These are phyloP conservation scores for Mamestra brassicae DNA, from an alignment of 2,888 invertebrate genomes.

Conservation along the genomic window DNA sequence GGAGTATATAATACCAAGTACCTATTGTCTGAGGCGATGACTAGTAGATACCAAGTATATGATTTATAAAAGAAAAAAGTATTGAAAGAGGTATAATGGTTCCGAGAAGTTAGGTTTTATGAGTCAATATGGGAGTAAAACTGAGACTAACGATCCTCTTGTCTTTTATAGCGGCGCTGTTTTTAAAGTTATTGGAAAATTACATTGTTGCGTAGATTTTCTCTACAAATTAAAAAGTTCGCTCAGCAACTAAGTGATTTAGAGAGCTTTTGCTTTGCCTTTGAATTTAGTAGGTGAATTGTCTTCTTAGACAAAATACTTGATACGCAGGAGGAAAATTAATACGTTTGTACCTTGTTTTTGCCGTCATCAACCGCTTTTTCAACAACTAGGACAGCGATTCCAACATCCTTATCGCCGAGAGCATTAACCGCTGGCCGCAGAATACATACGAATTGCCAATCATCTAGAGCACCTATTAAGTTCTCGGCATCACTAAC, in stretches of 20 bases:
- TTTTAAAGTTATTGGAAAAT: constrained; percentile 52
- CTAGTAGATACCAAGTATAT: constrained; percentile 66
- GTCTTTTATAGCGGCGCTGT: constrained; percentile 46
- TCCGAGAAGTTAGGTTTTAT: constrained; percentile 64
- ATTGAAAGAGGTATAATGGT: constrained; percentile 65
- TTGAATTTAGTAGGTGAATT: not conserved
- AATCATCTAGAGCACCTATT: constrained; percentile 59
- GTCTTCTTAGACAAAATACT: not conserved
- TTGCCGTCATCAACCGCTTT: constrained; percentile 25
- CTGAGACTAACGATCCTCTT: constrained; percentile 50
- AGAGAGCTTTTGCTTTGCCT: not conserved
- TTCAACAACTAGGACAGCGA: constrained; percentile 1
- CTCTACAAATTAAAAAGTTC: constrained; percentile 12
- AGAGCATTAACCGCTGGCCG: constrained; percentile 6
- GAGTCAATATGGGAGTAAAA: constrained; percentile 63
- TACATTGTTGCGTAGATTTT: constrained; percentile 43
- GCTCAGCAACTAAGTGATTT: not conserved
- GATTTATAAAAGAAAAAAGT: constrained; percentile 68
- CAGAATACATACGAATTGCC: constrained; percentile 53
- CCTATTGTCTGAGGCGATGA: constrained; percentile 72
- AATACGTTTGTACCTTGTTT: not conserved
- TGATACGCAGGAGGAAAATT: constrained; percentile 3
- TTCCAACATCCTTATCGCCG: constrained; percentile 34
- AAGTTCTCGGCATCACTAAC: constrained; percentile 43
- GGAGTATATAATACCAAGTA: constrained; percentile 68